Conservation (phyloP, 2,888 invertebrate genomes). For the Drosophila villosipedis region DNA sequence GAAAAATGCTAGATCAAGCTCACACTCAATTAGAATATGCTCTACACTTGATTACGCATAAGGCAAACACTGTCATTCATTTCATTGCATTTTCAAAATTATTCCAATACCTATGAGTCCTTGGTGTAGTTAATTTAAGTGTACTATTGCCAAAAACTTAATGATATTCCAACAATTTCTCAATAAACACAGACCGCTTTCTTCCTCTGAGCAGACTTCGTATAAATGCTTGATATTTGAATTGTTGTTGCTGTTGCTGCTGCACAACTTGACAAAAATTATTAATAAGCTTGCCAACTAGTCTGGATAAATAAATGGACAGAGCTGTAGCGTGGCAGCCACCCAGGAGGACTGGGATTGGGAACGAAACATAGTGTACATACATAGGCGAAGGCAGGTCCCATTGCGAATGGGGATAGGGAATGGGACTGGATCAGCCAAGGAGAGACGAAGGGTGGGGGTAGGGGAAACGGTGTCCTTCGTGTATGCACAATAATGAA, state of each 20-base stretch:
- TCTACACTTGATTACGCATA: neutral
- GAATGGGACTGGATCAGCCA: neutral
- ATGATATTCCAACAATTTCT: neutral
- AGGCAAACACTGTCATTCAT: neutral
- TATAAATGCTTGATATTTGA: slow-evolving; percentile 37
- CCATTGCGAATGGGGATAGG: slow-evolving; percentile 10
- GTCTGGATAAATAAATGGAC: slow-evolving; percentile 68
- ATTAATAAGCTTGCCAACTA: slow-evolving; percentile 70
- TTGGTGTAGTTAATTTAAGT: neutral
- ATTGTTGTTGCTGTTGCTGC: slow-evolving; percentile 24
- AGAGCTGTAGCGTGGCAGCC: slow-evolving; percentile 19
- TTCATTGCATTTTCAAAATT: neutral
- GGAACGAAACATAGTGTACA: neutral
- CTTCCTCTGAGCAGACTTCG: slow-evolving; percentile 3
- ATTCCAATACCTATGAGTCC: neutral
- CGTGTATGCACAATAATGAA: slow-evolving; percentile 76
- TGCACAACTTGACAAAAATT: slow-evolving; percentile 68
- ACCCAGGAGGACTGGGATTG: slow-evolving; percentile 11
- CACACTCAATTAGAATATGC: neutral
- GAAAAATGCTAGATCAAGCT: neutral
- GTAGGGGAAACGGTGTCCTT: slow-evolving; percentile 24
- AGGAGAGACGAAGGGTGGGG: neutral
- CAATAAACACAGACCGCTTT: neutral
- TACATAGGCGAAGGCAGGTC: slow-evolving; percentile 8
- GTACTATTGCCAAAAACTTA: neutral